Base-by-base conservation (phyloP, 2,888 invertebrate species). In the Raillietiella orientalis region DNA sequence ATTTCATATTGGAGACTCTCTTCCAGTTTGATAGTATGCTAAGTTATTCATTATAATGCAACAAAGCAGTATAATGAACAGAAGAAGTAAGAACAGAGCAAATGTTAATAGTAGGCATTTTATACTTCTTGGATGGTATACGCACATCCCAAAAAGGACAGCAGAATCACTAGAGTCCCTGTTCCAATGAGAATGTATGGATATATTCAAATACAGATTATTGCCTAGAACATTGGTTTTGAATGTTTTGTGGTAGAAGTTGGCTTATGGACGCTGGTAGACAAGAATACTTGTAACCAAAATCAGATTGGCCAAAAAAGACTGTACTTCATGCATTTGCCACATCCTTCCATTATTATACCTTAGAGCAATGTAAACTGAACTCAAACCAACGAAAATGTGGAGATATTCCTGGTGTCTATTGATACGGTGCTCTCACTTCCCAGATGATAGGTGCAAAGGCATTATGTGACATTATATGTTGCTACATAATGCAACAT, bases 91-190 rank as follows among this genome's bases (percentile, higher is more conserved):
- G 14, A 75, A 56, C 37, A 79, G 67, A 51, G 79, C 77, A 47
- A 77, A 77, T 77, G 71, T 71, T 29, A 82, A 57, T 24, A 87
- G 59, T 62, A 87, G 66, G 47, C 82, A 84, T 47, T 75, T 70
- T 41, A n/a, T n/a, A 82, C 67, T 56, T 87, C 84, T 44, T 70
- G 72, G 23, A 72, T 64, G n/a, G 84, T 77, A 23, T 82, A 87
- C 39, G 75, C 58, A 47, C 82, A 84, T 29, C 87, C 87, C 32
- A 87, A 59, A 45, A 82, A 66, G 6, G 84, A 69, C 27, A 84
- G 58, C 32, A 82, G 41, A 38, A 72, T 62, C 31, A 77, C 63
- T 31, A 72, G 53, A 16, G 65, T 58, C 4, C 84, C 82, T 30
- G 71, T 69, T 13, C 63, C 64, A 26, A 79, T 60, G 32, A 84